Evolutionary conservation across 2,797 vertebrate species (phyloP).

Genomic region (Anableps anableps): DNA sequence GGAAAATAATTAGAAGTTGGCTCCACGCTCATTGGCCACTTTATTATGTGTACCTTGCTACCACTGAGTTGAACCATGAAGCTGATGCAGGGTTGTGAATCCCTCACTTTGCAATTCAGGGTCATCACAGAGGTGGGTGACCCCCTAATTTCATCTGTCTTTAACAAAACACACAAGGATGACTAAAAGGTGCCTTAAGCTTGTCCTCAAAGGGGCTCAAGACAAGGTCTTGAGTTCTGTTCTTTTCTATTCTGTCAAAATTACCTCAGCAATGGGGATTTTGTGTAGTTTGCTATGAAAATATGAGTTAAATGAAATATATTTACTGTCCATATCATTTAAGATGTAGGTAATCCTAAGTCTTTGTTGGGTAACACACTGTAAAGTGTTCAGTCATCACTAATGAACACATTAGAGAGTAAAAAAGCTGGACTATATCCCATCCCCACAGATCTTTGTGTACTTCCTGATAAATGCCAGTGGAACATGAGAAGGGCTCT

Average conservation of each 20-base stretch:
- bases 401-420: background rate
- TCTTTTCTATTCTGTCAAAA: background rate
- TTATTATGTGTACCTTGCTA: too few relatives aligned
- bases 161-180: background rate
- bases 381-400: background rate
- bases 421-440: background rate
- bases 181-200: background rate
- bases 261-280: background rate
- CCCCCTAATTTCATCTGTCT: too few relatives aligned
- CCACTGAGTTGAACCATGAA: too few relatives aligned
- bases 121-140: too few relatives aligned
- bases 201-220: too few relatives aligned
- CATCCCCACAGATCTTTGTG: background rate
- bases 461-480: conserved; percentile 42
- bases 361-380: background rate
- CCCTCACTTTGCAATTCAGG: too few relatives aligned
- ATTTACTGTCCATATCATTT: background rate
- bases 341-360: background rate
- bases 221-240: too few relatives aligned
- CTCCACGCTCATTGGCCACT: too few relatives aligned
- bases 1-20: background rate
- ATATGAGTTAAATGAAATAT: background rate
- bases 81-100: too few relatives aligned
- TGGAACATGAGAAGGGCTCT: conserved; percentile 41
- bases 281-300: background rate